These are phyloP conservation scores for Nibea albiflora DNA, from an alignment of 2,113 vertebrate genomes.

Conservation along the genomic window DNA sequence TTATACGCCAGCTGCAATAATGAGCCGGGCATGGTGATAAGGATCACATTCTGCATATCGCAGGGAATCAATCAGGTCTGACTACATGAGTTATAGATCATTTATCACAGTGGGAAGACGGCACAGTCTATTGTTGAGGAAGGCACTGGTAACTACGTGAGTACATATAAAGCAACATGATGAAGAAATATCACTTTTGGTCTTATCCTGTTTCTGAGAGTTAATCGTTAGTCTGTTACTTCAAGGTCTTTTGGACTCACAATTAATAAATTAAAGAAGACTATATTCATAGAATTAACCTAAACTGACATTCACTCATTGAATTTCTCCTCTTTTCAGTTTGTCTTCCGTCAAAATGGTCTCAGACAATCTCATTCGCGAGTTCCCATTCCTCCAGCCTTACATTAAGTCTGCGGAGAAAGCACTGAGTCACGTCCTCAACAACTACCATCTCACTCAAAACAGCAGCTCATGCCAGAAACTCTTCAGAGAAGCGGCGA, in stretches of 20 bases:
- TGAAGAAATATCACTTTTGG: constrained; percentile 40
- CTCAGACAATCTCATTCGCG: constrained; percentile 46
- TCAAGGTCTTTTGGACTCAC: neutral
- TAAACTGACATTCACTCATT: constrained; percentile 1
- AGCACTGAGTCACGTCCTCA: constrained; percentile 59
- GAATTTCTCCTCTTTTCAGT: constrained; percentile 64
- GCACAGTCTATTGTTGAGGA: constrained; percentile 49
- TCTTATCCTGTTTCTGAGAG: constrained; percentile 10
- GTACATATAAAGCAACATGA: constrained; percentile 30
- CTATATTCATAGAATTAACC: neutral
- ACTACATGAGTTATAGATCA: constrained; percentile 66
- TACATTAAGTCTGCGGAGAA: constrained; percentile 61
- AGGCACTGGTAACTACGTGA: constrained; percentile 47
- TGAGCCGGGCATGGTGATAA: constrained; percentile 68
- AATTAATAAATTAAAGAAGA: neutral
- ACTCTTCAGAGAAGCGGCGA: constrained; percentile 64
- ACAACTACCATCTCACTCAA: constrained; percentile 44
- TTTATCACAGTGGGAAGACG: constrained; percentile 62
- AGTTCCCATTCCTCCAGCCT: constrained; percentile 53
- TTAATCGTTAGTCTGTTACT: neutral
- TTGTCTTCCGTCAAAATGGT: constrained; percentile 56
- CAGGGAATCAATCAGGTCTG: constrained; percentile 70
- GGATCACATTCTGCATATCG: constrained; percentile 73
- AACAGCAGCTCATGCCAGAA: constrained; percentile 40
- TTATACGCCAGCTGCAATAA: constrained; percentile 71